A percentile compares a stretch with the other conserved stretches of the same genome.
phyloP scores from a whole-genome alignment of 2,113 vertebrate genomes.

The Grammatotria lemairii region DNA sequence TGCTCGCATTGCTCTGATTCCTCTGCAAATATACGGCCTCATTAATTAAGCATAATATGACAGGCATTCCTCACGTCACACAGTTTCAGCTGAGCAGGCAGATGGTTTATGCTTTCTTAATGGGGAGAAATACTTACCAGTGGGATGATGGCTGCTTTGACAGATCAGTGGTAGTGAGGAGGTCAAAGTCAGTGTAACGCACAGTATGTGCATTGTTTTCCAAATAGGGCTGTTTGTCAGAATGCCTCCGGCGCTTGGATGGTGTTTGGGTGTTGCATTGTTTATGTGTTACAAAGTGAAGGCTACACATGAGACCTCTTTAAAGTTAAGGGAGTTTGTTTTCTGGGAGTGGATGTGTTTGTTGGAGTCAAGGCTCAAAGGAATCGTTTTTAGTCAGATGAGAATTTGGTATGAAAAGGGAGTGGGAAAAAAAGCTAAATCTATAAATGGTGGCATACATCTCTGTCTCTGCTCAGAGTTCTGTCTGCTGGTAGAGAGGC shows the following conservation, averaged over 20 bases:
- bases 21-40: constrained; percentile 17
- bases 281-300: constrained; percentile 8
- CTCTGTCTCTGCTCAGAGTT: constrained; percentile 27
- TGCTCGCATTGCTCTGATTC: constrained; percentile 15
- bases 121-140: constrained; percentile 35
- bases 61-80: constrained; percentile 41
- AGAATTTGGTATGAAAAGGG: constrained; percentile 3
- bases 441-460: constrained; percentile 19
- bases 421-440: neutral
- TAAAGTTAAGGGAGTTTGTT: neutral
- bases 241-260: neutral
- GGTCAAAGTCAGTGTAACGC: neutral
- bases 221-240: constrained; percentile 27
- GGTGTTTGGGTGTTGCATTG: neutral
- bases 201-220: neutral
- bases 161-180: constrained; percentile 15
- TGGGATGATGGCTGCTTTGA: constrained; percentile 8
- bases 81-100: constrained; percentile 42
- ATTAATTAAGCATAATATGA: constrained; percentile 52
- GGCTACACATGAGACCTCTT: neutral
- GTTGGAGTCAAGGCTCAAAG: constrained; percentile 10
- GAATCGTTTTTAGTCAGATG: constrained; percentile 2
- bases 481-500: neutral
- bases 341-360: constrained; percentile 13
- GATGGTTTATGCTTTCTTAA: constrained; percentile 64